Evolutionary conservation across 2,888 invertebrate species (phyloP).

Genomic region (Agriopis aurantiaria): DNA sequence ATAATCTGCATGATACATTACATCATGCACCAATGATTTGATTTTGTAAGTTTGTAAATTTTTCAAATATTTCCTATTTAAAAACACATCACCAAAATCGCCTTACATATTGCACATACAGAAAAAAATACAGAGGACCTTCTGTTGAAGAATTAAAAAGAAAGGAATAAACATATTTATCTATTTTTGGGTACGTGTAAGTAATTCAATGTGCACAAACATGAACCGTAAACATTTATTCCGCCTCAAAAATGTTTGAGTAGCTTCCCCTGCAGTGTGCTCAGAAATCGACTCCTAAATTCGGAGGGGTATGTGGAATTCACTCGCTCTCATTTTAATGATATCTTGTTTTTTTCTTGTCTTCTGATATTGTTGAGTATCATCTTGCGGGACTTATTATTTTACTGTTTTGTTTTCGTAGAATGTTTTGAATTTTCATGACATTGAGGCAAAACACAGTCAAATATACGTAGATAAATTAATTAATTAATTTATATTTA

Average conservation of each 20-base stretch:
- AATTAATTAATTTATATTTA: no score
- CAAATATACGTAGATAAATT: no score
- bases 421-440: not conserved
- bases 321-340: conserved; percentile 1
- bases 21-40: no score
- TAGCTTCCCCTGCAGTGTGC: not conserved
- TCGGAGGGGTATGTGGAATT: not conserved
- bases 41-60: no score
- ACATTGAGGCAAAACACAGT: no score
- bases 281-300: not conserved
- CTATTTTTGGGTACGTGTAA: not conserved
- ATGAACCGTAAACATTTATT: not conserved
- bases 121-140: not conserved
- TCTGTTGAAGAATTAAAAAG: no score
- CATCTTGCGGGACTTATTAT: not conserved
- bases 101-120: no score
- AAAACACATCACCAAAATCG: no score
- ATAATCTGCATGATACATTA: no score
- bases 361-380: not conserved
- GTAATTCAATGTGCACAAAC: not conserved
- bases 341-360: not conserved
- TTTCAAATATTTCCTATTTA: no score
- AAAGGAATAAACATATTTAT: no score
- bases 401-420: not conserved
- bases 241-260: conserved; percentile 7